These are phyloP conservation scores for Epinotia brunnichana DNA, from an alignment of 2,888 invertebrate genomes.

Conservation along the genomic window DNA sequence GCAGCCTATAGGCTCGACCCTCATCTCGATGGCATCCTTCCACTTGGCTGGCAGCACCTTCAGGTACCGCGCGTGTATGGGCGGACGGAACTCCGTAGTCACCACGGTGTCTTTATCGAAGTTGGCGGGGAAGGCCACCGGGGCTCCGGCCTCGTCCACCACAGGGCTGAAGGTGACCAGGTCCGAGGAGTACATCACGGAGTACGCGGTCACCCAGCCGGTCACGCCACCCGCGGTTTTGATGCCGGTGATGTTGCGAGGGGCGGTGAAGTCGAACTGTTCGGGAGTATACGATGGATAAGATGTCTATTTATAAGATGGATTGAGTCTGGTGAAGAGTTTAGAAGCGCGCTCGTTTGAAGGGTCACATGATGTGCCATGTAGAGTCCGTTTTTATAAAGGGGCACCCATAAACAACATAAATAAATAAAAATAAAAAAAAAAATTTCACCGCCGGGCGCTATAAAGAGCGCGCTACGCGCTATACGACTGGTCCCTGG, in stretches of 20 bases:
- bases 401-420: too few species aligned
- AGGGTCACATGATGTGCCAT: too few species aligned
- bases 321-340: too few species aligned
- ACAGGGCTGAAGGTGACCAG: slow-evolving; percentile 88
- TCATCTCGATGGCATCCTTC: slow-evolving; percentile 88
- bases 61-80: slow-evolving; percentile 88
- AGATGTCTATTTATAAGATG: too few species aligned
- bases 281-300: too few species aligned
- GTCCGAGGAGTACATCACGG: slow-evolving; percentile 89
- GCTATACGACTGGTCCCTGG: too few species aligned
- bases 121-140: slow-evolving; percentile 88
- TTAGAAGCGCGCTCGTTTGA: too few species aligned
- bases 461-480: too few species aligned
- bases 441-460: too few species aligned
- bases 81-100: slow-evolving; percentile 86
- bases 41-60: slow-evolving; percentile 89
- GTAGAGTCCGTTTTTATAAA: too few species aligned
- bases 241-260: slow-evolving; percentile 90
- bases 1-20: slow-evolving; percentile 91
- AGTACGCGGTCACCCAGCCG: slow-evolving; percentile 90
- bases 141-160: slow-evolving; percentile 81
- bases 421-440: too few species aligned
- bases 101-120: slow-evolving; percentile 85
- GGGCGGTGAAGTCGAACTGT: slow-evolving; percentile 90
- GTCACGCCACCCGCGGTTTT: slow-evolving; percentile 87